phyloP scores from a whole-genome alignment of 2,113 vertebrate genomes.

The Pongo pygmaeus region DNA sequence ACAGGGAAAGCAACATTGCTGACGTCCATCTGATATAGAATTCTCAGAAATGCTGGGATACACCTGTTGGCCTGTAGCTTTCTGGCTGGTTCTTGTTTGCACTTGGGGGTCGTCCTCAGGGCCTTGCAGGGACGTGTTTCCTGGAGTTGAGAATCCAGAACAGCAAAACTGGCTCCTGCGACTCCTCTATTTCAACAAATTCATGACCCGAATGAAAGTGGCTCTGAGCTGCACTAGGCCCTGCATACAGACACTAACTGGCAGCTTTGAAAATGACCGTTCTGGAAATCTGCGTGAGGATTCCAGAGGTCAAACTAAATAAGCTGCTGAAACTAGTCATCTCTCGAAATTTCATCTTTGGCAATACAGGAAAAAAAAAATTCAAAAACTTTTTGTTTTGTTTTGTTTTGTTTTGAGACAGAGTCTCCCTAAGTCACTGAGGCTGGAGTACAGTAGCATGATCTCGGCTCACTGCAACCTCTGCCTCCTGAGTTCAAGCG shows the following conservation, averaged over 20 bases:
- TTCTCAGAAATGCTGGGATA: not conserved
- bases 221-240: not conserved
- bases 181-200: not conserved
- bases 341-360: slow-evolving; percentile 57
- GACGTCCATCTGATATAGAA: accelerated
- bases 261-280: not conserved
- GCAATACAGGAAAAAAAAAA: not conserved
- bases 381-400: not conserved
- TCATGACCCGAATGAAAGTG: accelerated
- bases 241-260: accelerated
- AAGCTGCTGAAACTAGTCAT: not conserved
- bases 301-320: not conserved
- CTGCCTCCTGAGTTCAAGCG: no score
- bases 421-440: no score
- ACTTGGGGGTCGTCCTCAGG: not conserved
- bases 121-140: not conserved
- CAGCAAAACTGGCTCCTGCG: not conserved
- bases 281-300: not conserved
- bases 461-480: no score
- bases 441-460: no score
- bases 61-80: not conserved
- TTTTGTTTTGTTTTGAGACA: not conserved
- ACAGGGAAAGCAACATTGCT: accelerated
- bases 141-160: not conserved
- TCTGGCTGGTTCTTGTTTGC: not conserved